Conservation (phyloP, 2,888 invertebrate genomes). For the Unio pictorum region DNA sequence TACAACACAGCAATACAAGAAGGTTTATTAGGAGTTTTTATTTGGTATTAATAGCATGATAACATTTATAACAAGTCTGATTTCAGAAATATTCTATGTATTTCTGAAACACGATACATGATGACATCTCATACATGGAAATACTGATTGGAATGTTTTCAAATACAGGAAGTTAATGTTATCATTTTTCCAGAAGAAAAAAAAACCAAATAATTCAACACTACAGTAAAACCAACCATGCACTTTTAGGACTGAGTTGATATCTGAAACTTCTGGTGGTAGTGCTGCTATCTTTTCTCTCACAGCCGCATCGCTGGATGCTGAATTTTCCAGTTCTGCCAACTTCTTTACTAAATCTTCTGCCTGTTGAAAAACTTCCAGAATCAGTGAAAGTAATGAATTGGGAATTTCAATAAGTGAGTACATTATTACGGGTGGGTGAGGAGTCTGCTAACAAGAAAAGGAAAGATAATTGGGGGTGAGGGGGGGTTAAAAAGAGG, state of each 20-base stretch:
- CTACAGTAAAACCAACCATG: slow-evolving; percentile 77
- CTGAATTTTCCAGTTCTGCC: slow-evolving; percentile 91
- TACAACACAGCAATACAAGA: no score
- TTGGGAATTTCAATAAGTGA: no score
- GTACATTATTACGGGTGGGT: no score
- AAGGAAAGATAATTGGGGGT: no score
- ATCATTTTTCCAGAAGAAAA: not conserved
- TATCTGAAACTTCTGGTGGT: slow-evolving; percentile 95
- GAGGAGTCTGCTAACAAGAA: no score
- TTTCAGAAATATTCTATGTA: no score
- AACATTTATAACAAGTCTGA: no score
- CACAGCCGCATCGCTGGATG: slow-evolving; percentile 94
- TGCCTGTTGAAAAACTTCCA: slow-evolving; percentile 75
- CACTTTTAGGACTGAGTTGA: slow-evolving; percentile 87
- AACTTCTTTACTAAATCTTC: slow-evolving; percentile 86
- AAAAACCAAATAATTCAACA: not conserved
- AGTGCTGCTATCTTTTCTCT: slow-evolving; percentile 93
- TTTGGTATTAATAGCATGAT: no score
- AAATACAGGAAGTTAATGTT: no score
- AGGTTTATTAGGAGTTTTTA: no score
- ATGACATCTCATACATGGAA: not conserved
- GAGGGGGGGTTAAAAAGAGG: no score
- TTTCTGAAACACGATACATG: no score
- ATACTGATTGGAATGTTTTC: not conserved
- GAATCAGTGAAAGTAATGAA: not conserved